Evolutionary conservation across 2,113 vertebrate species (phyloP).

Genomic region (Passer domesticus): DNA sequence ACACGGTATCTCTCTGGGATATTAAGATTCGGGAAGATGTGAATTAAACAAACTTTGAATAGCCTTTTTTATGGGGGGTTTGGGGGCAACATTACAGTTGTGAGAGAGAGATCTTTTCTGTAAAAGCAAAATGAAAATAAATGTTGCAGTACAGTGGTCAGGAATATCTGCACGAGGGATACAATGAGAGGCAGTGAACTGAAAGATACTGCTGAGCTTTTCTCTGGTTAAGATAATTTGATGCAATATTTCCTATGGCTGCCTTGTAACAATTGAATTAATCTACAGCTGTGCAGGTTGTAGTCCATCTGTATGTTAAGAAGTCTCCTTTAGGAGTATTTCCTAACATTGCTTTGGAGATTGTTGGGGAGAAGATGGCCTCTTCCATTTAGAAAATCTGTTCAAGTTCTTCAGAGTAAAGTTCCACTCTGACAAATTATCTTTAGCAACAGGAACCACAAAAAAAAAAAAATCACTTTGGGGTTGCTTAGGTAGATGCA

Average conservation of each 20-base stretch:
- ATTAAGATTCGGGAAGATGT: not conserved
- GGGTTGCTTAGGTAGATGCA: not conserved
- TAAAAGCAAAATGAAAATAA: not conserved
- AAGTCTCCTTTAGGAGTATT: not conserved
- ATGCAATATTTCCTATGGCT: not conserved
- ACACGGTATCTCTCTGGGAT: not conserved
- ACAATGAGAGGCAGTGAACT: not conserved
- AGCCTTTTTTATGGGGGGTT: accelerated
- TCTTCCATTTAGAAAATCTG: not conserved
- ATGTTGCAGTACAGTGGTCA: not conserved
- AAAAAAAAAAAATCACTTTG: not conserved
- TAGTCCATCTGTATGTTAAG: not conserved
- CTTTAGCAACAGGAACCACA: not conserved
- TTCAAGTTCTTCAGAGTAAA: not conserved
- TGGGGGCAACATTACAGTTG: not conserved
- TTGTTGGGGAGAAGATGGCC: not conserved
- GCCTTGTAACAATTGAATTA: not conserved
- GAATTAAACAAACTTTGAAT: not conserved
- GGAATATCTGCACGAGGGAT: not conserved
- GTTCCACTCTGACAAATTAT: not conserved
- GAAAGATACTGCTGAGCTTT: not conserved
- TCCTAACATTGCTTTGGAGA: not conserved
- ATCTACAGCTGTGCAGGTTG: not conserved
- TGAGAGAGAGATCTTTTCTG: not conserved
- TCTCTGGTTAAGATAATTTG: not conserved